Conservation (phyloP, 2,113 vertebrate species). For the Oreotrochilus melanogaster region DNA sequence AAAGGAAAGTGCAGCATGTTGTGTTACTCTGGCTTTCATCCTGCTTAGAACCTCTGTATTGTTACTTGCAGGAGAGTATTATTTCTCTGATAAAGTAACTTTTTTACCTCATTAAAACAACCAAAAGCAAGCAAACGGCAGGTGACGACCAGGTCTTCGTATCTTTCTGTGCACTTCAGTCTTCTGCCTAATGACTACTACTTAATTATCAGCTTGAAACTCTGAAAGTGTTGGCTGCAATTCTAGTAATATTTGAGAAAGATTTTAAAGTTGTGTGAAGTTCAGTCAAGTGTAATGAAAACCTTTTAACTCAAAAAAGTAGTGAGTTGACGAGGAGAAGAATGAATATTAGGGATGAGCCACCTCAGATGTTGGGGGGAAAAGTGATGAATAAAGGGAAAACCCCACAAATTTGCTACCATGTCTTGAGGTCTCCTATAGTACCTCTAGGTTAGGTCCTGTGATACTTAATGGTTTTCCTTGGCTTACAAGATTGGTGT, state of each 20-base stretch:
- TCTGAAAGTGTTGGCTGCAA: background rate
- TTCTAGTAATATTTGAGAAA: background rate
- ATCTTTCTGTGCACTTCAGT: background rate
- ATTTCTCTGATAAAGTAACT: background rate
- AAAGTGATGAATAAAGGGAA: background rate
- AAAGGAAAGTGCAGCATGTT: slow-evolving; percentile 57
- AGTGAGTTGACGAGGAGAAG: background rate
- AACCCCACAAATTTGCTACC: rapidly evolving
- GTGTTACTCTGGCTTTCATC: background rate
- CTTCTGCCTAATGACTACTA: background rate
- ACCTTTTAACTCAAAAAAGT: background rate
- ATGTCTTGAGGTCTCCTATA: background rate
- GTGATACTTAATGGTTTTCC: background rate
- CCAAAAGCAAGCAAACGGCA: background rate
- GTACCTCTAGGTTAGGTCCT: background rate
- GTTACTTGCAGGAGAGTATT: background rate
- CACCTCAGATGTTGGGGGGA: background rate
- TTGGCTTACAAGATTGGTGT: background rate
- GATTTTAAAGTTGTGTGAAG: background rate
- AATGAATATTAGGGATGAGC: background rate
- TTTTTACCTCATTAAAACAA: background rate
- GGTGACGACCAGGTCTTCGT: background rate
- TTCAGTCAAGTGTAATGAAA: background rate
- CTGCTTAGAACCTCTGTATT: background rate
- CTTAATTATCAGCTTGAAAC: background rate